These are phyloP conservation scores for Crocallis elinguaria DNA, from an alignment of 2,888 invertebrate species.

Conservation along the genomic window DNA sequence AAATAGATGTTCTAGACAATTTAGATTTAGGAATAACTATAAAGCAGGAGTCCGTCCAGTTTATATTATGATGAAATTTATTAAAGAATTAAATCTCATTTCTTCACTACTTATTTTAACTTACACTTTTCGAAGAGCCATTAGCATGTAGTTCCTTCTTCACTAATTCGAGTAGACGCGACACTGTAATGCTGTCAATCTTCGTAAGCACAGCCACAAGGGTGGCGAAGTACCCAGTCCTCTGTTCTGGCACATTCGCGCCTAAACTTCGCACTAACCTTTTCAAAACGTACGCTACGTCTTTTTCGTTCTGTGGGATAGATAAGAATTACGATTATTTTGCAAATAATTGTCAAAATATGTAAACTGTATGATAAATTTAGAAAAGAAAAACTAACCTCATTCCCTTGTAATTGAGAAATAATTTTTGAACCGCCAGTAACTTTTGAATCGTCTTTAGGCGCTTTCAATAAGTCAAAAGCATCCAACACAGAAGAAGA, in stretches of 20 bases:
- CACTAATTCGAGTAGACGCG: conserved; percentile 84
- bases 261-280: conserved; percentile 90
- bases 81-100: not conserved
- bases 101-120: conserved; percentile 39
- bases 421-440: conserved; percentile 75
- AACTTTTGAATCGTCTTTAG: conserved; percentile 68
- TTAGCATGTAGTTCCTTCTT: conserved; percentile 87
- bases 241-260: conserved; percentile 86
- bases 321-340: conserved; percentile 1
- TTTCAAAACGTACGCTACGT: conserved; percentile 87
- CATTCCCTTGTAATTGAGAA: conserved; percentile 62
- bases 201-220: conserved; percentile 86
- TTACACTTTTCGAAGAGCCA: conserved; percentile 88
- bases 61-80: no score
- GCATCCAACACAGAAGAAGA: conserved; percentile 72
- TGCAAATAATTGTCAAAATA: conserved; percentile 13
- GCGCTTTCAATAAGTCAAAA: conserved; percentile 68
- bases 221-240: conserved; percentile 88
- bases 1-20: no score
- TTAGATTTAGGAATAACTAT: no score
- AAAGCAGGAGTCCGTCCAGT: no score
- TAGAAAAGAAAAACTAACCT: conserved; percentile 67
- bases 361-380: not conserved
- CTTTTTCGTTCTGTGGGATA: conserved; percentile 83
- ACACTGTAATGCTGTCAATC: conserved; percentile 74